A percentile compares a stretch with the other conserved stretches of the same genome.
Evolutionary conservation across 2,888 invertebrate genomes (phyloP).

Genomic region (Drosophila lutescens): DNA sequence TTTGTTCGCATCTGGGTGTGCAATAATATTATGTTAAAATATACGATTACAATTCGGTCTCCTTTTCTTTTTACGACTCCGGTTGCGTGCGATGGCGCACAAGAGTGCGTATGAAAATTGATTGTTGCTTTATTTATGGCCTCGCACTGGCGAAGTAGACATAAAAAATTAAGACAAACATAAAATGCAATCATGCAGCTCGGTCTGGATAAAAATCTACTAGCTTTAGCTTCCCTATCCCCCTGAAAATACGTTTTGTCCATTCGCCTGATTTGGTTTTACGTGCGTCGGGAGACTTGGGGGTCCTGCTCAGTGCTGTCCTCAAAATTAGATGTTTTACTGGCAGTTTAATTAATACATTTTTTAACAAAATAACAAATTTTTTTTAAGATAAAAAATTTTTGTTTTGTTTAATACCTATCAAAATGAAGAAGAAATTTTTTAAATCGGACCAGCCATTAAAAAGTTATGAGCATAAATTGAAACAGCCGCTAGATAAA

Average conservation of each 20-base stretch:
- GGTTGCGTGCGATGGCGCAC: constrained; percentile 52
- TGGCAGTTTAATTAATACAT: too few relatives aligned
- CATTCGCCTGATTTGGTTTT: constrained; percentile 78
- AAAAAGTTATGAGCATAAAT: too few relatives aligned
- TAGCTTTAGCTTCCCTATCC: too few relatives aligned
- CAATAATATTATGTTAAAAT: constrained; percentile 78
- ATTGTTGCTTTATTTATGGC: constrained; percentile 77
- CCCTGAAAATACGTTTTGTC: constrained; percentile 45
- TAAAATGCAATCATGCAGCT: constrained; percentile 79
- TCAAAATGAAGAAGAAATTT: too few relatives aligned
- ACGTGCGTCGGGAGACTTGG: constrained; percentile 66
- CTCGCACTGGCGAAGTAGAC: constrained; percentile 65
- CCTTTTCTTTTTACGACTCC: constrained; percentile 63
- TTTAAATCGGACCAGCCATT: too few relatives aligned
- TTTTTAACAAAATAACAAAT: too few relatives aligned
- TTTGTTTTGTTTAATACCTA: too few relatives aligned
- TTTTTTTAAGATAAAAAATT: too few relatives aligned
- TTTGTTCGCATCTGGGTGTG: constrained; percentile 48
- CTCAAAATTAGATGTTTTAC: not conserved
- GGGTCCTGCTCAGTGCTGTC: constrained; percentile 10
- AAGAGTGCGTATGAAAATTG: constrained; percentile 79
- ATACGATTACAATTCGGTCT: constrained; percentile 71
- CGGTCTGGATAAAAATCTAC: constrained; percentile 37
- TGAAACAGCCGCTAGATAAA: too few relatives aligned
- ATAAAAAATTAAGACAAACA: constrained; percentile 79